A percentile compares a stretch with the other conserved stretches of the same genome.
Evolutionary conservation across 1,140 invertebrate species (phyloP).

Genomic region (Delia radicum): DNA sequence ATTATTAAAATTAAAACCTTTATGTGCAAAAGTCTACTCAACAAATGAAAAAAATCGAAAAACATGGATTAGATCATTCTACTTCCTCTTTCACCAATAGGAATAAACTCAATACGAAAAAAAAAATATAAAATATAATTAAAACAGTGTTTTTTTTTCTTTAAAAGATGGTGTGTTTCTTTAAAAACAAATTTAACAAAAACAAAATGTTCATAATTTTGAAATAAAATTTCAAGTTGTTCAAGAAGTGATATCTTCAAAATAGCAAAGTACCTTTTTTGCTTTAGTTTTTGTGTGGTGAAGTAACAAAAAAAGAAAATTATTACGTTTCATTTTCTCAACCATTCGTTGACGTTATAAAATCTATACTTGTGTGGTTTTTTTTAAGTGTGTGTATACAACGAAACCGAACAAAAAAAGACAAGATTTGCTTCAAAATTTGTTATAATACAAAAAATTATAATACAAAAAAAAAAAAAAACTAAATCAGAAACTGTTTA

Average conservation of each 20-base stretch:
- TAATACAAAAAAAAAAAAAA: background rate
- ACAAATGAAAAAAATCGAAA: background rate
- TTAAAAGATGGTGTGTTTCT: too few relatives aligned
- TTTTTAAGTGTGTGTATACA: constrained; percentile 17
- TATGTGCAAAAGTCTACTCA: background rate
- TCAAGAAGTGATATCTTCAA: background rate
- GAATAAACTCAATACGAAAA: background rate
- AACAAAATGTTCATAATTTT: background rate
- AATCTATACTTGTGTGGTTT: constrained; percentile 10
- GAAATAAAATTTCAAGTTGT: background rate
- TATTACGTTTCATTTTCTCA: constrained; percentile 22
- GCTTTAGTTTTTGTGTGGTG: background rate
- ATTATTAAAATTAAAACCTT: background rate
- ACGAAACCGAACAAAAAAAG: background rate
- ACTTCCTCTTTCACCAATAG: background rate
- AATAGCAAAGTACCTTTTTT: background rate
- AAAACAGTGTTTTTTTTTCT: background rate
- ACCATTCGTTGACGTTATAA: constrained; percentile 18
- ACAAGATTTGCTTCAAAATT: background rate
- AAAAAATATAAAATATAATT: background rate
- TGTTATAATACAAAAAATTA: background rate
- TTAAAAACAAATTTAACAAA: background rate
- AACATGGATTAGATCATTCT: background rate
- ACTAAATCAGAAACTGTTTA: background rate
- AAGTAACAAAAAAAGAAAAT: constrained; percentile 13